Evolutionary conservation across 2,888 invertebrate species (phyloP).

Genomic region (Rotaria socialis): DNA sequence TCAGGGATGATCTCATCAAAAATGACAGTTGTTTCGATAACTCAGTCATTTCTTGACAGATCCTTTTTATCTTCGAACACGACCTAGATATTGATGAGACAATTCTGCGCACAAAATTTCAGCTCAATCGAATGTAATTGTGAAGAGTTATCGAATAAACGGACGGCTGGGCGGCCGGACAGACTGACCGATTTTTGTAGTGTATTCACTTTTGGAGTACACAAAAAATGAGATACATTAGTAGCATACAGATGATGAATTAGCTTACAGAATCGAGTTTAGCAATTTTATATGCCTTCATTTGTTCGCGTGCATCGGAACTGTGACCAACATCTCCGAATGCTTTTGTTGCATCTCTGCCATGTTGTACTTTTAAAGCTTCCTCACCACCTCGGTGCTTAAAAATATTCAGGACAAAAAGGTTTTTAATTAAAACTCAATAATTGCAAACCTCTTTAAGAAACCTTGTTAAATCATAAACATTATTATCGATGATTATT

Average conservation of each 20-base stretch:
- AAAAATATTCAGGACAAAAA: slow-evolving; percentile 44
- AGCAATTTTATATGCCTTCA: slow-evolving; percentile 84
- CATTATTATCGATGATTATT: background rate
- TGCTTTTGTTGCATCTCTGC: slow-evolving; percentile 79
- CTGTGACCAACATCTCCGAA: slow-evolving; percentile 99
- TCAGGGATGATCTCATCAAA: too few species aligned
- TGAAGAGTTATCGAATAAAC: too few species aligned
- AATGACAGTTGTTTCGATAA: too few species aligned
- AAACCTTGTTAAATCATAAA: background rate
- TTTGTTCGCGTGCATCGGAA: slow-evolving; percentile 87
- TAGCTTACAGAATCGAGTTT: slow-evolving; percentile 64
- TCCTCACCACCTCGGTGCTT: slow-evolving; percentile 95
- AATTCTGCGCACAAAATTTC: too few species aligned
- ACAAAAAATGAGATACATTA: too few species aligned
- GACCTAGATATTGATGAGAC: too few species aligned
- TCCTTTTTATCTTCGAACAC: too few species aligned
- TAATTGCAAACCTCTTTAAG: background rate
- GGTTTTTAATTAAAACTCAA: background rate
- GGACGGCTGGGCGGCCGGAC: too few species aligned
- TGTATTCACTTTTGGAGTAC: too few species aligned
- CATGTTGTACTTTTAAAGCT: slow-evolving; percentile 78
- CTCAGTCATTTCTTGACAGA: too few species aligned
- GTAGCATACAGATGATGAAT: background rate
- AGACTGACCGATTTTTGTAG: too few species aligned
- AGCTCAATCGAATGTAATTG: too few species aligned